A percentile compares a stretch with the other conserved stretches of the same genome.
phyloP scores from a whole-genome alignment of 2,113 vertebrate genomes.

The Hemiscyllium ocellatum region DNA sequence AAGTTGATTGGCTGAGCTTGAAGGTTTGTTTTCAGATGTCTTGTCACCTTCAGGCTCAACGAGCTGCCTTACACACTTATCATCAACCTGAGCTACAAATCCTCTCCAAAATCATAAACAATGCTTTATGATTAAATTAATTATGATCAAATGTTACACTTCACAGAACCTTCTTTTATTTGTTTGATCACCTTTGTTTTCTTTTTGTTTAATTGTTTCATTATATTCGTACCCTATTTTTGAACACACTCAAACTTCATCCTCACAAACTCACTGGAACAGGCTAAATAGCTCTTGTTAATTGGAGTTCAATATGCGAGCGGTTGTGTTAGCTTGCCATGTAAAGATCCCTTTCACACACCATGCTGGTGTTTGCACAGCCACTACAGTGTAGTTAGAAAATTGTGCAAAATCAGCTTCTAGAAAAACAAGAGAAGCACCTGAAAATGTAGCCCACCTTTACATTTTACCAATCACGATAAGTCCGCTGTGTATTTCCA shows the following conservation, averaged over 20 bases:
- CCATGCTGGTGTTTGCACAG: slow-evolving; percentile 4
- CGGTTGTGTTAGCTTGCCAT: background rate
- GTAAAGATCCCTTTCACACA: background rate
- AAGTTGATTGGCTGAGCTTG: too few species aligned
- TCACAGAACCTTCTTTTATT: slow-evolving; percentile 5
- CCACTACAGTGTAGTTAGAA: background rate
- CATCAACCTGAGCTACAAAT: too few species aligned
- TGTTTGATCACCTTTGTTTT: background rate
- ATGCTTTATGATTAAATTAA: background rate
- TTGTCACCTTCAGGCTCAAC: too few species aligned
- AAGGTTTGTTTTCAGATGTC: too few species aligned
- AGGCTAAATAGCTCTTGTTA: background rate
- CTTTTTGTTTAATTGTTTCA: background rate
- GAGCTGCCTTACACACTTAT: too few species aligned
- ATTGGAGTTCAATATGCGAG: background rate
- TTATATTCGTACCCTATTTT: background rate
- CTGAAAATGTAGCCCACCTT: background rate
- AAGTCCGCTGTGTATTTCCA: background rate
- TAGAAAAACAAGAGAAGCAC: background rate
- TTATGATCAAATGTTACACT: background rate
- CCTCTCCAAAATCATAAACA: too few species aligned
- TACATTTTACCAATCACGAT: background rate
- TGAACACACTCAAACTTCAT: background rate
- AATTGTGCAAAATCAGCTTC: background rate
- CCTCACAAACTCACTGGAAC: background rate